Conservation (phyloP, 2,888 invertebrate species). For the Morpho helenor region DNA sequence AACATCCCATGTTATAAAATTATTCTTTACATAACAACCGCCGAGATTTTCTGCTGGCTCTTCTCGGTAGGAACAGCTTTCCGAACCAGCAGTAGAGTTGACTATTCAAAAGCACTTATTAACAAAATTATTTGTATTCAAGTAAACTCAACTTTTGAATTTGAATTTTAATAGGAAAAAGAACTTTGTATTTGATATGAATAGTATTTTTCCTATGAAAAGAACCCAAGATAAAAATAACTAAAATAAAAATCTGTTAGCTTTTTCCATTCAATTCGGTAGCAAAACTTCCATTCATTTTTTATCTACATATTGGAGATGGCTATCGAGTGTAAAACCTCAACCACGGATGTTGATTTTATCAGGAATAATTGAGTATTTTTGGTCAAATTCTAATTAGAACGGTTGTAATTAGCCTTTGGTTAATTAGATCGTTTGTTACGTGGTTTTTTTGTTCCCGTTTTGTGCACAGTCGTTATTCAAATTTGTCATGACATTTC, state of each 20-base stretch:
- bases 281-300: conserved; percentile 1
- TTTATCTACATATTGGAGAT: conserved; percentile 8
- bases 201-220: too few species aligned
- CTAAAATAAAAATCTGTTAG: not conserved
- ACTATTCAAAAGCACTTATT: too few species aligned
- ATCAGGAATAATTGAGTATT: conserved; percentile 58
- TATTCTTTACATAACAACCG: too few species aligned
- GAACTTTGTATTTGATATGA: too few species aligned
- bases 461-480: conserved; percentile 21
- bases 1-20: too few species aligned
- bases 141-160: too few species aligned
- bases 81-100: too few species aligned
- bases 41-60: too few species aligned
- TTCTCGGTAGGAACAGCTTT: too few species aligned
- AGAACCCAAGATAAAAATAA: too few species aligned
- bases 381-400: conserved; percentile 48
- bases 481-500: conserved; percentile 19
- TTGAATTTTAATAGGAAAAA: too few species aligned
- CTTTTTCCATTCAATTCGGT: not conserved
- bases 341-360: conserved; percentile 40
- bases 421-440: conserved; percentile 29
- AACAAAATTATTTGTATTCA: too few species aligned
- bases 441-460: conserved; percentile 26
- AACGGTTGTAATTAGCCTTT: conserved; percentile 43
- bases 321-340: conserved; percentile 12